Conservation (phyloP, 2,113 vertebrate genomes). For the Entomyzon cyanotis region DNA sequence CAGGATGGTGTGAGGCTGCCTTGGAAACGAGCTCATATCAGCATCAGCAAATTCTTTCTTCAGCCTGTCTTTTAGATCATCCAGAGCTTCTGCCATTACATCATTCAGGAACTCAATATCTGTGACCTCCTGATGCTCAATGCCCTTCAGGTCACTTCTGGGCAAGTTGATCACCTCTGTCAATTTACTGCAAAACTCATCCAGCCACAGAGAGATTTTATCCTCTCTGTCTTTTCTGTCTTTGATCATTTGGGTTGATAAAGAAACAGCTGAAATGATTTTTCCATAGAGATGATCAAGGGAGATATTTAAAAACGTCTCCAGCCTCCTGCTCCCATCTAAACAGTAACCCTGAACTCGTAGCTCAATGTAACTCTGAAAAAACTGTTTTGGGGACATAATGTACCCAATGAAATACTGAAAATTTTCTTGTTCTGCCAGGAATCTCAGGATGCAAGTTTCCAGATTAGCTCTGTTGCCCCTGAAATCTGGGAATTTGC, state of each 20-base stretch:
- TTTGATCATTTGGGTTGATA: constrained; percentile 13
- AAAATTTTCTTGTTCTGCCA: constrained; percentile 76
- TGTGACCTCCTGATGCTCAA: constrained; percentile 57
- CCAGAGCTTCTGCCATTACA: constrained; percentile 2
- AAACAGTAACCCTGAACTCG: constrained; percentile 45
- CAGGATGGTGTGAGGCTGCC: constrained; percentile 29
- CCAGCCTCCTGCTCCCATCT: neutral
- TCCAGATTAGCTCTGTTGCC: constrained; percentile 74
- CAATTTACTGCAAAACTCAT: constrained; percentile 51
- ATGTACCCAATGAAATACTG: constrained; percentile 67
- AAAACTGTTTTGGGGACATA: neutral
- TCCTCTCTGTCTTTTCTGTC: constrained; percentile 29
- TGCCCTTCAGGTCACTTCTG: constrained; percentile 15
- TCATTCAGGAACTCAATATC: constrained; percentile 60
- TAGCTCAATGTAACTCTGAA: constrained; percentile 51
- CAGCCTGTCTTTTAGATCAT: neutral
- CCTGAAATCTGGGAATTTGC: constrained; percentile 50
- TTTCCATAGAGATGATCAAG: neutral
- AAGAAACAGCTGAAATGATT: constrained; percentile 15
- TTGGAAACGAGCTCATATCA: neutral
- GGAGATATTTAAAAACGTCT: neutral
- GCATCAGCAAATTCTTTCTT: neutral
- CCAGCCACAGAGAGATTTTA: constrained; percentile 57
- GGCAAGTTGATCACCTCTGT: constrained; percentile 39
- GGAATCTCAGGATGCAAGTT: constrained; percentile 67